phyloP scores from a whole-genome alignment of 2,888 invertebrate species.

The Nebria brevicollis region DNA sequence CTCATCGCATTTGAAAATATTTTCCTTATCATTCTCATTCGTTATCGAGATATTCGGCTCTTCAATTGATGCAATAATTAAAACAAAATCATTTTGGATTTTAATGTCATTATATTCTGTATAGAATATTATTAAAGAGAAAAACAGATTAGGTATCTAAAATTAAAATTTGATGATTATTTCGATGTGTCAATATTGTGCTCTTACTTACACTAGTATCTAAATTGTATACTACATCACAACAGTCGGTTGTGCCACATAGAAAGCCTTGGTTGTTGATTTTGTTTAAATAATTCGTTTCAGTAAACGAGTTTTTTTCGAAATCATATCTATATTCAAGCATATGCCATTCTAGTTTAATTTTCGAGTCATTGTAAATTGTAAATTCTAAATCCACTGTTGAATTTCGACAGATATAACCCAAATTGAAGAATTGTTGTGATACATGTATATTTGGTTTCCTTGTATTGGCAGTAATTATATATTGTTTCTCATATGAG shows the following conservation, averaged over 20 bases:
- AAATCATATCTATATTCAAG: constrained; percentile 54
- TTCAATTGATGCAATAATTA: neutral
- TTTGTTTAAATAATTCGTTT: constrained; percentile 11
- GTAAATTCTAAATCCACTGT: constrained; percentile 51
- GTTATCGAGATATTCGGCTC: neutral
- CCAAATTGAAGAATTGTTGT: constrained; percentile 53
- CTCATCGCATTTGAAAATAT: constrained; percentile 3
- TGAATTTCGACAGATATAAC: constrained; percentile 52
- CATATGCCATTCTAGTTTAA: constrained; percentile 54
- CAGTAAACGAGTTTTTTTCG: constrained; percentile 9
- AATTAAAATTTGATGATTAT: neutral
- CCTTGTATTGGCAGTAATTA: constrained; percentile 40
- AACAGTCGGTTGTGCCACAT: constrained; percentile 13
- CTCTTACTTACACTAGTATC: constrained; percentile 30
- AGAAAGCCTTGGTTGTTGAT: constrained; percentile 34
- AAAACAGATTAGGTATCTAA: neutral
- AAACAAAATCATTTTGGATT: neutral
- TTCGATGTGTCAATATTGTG: neutral
- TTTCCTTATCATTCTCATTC: neutral
- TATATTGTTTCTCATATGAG: constrained; percentile 24
- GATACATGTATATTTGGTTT: constrained; percentile 51
- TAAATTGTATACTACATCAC: constrained; percentile 36
- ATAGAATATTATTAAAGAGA: constrained; percentile 8
- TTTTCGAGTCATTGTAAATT: constrained; percentile 51
- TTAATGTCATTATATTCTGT: neutral